Conservation (phyloP, 2,113 vertebrate genomes). For the Rhegmatorhina hoffmannsi region DNA sequence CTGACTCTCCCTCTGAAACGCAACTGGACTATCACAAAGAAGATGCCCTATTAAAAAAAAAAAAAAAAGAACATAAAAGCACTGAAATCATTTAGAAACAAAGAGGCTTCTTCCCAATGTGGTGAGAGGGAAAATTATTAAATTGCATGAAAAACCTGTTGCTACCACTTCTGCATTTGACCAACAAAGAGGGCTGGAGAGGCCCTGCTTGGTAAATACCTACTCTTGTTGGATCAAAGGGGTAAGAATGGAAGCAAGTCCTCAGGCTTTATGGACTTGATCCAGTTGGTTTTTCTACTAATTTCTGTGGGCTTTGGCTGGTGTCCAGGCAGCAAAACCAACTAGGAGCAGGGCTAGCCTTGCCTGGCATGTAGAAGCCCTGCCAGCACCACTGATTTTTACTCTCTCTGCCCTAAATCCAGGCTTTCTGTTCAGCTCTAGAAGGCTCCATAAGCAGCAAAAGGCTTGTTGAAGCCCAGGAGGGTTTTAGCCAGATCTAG, state of each 20-base stretch:
- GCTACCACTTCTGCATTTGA: constrained; percentile 39
- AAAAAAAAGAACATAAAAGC: not conserved
- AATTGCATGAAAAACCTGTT: constrained; percentile 47
- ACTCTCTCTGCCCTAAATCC: not conserved
- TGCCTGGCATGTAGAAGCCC: not conserved
- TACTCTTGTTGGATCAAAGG: constrained; percentile 48
- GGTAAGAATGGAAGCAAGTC: constrained; percentile 37
- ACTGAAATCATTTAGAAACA: constrained; percentile 34
- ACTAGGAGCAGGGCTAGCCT: not conserved
- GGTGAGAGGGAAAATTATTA: not conserved
- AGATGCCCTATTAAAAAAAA: not conserved
- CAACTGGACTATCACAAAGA: constrained; percentile 8
- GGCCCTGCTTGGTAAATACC: constrained; percentile 32
- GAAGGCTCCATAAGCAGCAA: not conserved
- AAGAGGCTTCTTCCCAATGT: constrained; percentile 15
- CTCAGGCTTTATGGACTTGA: constrained; percentile 51
- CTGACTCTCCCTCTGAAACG: not conserved
- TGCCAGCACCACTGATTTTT: not conserved
- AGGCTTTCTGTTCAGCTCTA: not conserved
- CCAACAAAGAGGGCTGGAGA: constrained; percentile 45
- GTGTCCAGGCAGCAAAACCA: constrained; percentile 37
- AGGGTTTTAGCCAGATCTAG: not conserved
- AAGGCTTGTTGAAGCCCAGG: not conserved
- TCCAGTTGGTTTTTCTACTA: constrained; percentile 61
- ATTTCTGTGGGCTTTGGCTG: constrained; percentile 63